Conservation (phyloP, 2,888 invertebrate genomes). For the Megamerina dolium region DNA sequence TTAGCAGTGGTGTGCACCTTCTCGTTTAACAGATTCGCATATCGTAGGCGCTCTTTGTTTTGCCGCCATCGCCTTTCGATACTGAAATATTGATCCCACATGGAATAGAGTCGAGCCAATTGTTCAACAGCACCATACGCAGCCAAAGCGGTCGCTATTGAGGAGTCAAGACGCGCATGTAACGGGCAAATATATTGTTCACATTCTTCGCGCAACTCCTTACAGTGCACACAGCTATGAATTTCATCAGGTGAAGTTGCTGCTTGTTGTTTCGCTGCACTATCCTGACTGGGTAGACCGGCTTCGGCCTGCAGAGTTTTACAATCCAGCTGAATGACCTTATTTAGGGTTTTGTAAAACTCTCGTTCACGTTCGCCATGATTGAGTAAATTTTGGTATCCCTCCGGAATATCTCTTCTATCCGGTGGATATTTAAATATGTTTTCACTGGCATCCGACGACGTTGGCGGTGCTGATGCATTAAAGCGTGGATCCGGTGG, state of each 20-base stretch:
- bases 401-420: constrained; percentile 23
- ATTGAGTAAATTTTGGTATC: constrained; percentile 32
- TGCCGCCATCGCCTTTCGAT: constrained; percentile 57
- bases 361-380: constrained; percentile 33
- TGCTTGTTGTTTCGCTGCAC: neutral
- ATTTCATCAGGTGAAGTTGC: constrained; percentile 23
- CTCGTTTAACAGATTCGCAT: constrained; percentile 65
- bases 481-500: constrained; percentile 37
- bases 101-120: constrained; percentile 67
- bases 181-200: constrained; percentile 45
- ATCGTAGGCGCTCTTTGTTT: constrained; percentile 62
- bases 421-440: constrained; percentile 38
- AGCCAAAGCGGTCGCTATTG: constrained; percentile 55
- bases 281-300: constrained; percentile 10
- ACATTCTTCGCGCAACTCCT: constrained; percentile 39
- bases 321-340: constrained; percentile 30
- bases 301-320: constrained; percentile 20
- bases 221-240: constrained; percentile 34
- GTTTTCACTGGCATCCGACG: constrained; percentile 23
- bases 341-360: constrained; percentile 33
- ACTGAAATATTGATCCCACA: constrained; percentile 57
- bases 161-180: constrained; percentile 53
- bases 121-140: constrained; percentile 69
- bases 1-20: too few species aligned
- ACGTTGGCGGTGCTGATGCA: constrained; percentile 35